Conservation (phyloP, 1,140 invertebrate species). For the Colletes gigas region DNA sequence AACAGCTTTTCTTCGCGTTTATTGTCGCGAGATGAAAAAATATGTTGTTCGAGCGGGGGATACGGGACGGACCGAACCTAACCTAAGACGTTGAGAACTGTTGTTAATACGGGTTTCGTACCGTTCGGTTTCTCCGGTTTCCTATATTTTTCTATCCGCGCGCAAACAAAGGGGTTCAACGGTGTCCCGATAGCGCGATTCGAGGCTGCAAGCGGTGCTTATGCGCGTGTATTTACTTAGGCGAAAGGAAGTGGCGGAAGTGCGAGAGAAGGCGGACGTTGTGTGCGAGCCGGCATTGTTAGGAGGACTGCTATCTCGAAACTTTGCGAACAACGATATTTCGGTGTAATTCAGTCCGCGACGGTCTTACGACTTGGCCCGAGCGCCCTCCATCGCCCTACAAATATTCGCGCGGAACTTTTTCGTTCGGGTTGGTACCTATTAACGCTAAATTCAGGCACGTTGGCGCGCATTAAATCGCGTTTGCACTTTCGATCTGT, state of each 20-base stretch:
- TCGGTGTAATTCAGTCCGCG: neutral
- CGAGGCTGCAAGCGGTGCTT: neutral
- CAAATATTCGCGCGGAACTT: neutral
- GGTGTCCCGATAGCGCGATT: neutral
- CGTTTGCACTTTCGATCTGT: no score
- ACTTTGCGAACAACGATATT: slow-evolving; percentile 19
- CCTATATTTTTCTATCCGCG: neutral
- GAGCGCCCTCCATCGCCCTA: neutral
- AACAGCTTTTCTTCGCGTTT: no score
- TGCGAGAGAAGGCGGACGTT: neutral
- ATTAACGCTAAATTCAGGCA: no score
- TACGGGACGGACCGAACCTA: no score
- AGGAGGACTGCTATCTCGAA: slow-evolving; percentile 4
- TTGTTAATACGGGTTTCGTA: neutral
- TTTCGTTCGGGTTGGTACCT: neutral
- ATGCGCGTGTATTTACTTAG: neutral
- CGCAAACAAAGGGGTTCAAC: neutral
- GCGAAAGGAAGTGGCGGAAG: slow-evolving; percentile 10
- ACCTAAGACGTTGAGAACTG: no score
- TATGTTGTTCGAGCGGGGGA: no score
- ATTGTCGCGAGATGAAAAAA: no score
- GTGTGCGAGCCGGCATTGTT: neutral
- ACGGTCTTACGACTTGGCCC: neutral
- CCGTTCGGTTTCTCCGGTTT: neutral
- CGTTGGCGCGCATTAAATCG: no score